Base-by-base conservation (phyloP, 1,140 invertebrate species). In the Euschistus heros region DNA sequence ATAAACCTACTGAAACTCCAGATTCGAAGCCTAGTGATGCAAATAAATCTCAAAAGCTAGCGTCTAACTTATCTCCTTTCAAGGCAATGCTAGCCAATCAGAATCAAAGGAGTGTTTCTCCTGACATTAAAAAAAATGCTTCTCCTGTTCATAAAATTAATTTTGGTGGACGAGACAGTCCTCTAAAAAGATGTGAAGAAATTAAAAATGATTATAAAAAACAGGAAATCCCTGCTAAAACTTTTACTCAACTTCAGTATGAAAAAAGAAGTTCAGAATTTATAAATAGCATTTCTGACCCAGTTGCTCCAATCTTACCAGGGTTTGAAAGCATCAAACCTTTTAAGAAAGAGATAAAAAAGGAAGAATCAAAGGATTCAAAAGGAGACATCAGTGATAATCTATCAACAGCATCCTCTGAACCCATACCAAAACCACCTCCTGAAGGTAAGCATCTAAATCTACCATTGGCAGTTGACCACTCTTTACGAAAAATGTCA, bases 401-500 rank as follows among this genome's bases (percentile, higher is more conserved):
- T 33, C 8, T 63, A 47, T 24, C 8, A 42, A 46, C 44, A 26
- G 42, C 14, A 27, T 17, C 24, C 24, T 17, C 54, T 22, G 54
- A 57, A 26, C 54, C 54, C 10, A 57, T 24, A 6, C 18, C 24
- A 18, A 57, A 57, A 57, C 54, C 18, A 6, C 18, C 18, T 24
- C 30, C 64, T 27, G 69, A 66, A 64, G 70, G 67, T 24, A 70
- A 71, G 63, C 70, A 70, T 66, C 61, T 67, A 44, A 65, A 69
- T 63, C 59, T 71, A 3, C 70, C 70, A 3, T 46, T 71, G 17
- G 63, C 70, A 2, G 68, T 71, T n/a, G 70, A 71, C 30, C 68
- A 69, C 55, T 68, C 70, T 22, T 61, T 71, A 46, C 67, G 69
- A 54, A 68, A 68, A 66, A 65, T 47, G 57, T 68, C 67, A 17